phyloP scores from a whole-genome alignment of 2,888 invertebrate species.

The Agapostemon virescens region DNA sequence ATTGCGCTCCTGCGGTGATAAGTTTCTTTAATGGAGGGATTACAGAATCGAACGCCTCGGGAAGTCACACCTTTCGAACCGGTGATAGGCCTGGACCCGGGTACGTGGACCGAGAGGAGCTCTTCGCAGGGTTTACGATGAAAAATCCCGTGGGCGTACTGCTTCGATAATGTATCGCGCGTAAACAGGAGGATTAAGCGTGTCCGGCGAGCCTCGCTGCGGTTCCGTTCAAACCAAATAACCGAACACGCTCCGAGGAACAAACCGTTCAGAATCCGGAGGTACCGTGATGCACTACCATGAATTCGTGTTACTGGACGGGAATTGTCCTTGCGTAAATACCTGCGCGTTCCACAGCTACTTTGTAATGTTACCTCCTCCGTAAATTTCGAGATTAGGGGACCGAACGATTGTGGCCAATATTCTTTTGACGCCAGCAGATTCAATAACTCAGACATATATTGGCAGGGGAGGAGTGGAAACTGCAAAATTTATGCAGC shows the following conservation, averaged over 20 bases:
- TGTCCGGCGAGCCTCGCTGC: slow-evolving; percentile 31
- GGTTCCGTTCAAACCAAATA: slow-evolving; percentile 61
- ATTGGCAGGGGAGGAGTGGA: not conserved
- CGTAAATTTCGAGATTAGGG: slow-evolving; percentile 54
- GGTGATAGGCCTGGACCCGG: not conserved
- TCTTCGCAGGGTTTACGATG: slow-evolving; percentile 51
- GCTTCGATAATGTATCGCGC: slow-evolving; percentile 64
- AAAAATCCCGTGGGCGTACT: slow-evolving; percentile 64
- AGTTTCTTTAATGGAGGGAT: slow-evolving; percentile 50
- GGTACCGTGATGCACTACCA: slow-evolving; percentile 22
- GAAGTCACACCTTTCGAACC: slow-evolving; percentile 49
- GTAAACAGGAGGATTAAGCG: slow-evolving; percentile 68
- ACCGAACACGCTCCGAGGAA: slow-evolving; percentile 28
- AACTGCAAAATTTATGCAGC: not conserved
- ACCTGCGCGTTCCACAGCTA: slow-evolving; percentile 17
- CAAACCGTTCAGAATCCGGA: not conserved
- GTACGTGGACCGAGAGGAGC: not conserved
- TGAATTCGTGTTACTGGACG: slow-evolving; percentile 44
- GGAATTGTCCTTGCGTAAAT: slow-evolving; percentile 22
- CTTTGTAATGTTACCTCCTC: slow-evolving; percentile 20
- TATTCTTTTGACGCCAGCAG: slow-evolving; percentile 13
- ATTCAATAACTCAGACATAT: slow-evolving; percentile 11
- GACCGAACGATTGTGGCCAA: slow-evolving; percentile 12
- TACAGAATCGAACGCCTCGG: slow-evolving; percentile 56
- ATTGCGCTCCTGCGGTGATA: slow-evolving; percentile 40